Percentiles rank a stretch among this genome's conserved stretches.
Conservation (phyloP, 2,113 vertebrate genomes). For the Symphodus melops region DNA sequence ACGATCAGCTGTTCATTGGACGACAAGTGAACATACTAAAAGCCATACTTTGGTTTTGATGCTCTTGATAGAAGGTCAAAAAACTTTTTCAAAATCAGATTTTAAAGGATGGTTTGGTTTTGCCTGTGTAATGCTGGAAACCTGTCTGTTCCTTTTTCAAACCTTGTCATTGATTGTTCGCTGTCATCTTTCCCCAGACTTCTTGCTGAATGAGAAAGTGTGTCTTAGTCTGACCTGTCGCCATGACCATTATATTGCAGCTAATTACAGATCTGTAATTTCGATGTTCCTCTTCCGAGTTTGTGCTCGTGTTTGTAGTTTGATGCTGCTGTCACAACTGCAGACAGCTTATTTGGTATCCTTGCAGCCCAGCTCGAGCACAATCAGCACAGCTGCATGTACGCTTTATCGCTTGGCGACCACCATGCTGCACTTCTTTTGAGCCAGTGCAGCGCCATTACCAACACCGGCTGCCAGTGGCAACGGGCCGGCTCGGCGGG, state of each 20-base stretch:
- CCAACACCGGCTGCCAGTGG: slow-evolving; percentile 65
- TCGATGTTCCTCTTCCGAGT: background rate
- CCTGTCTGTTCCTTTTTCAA: background rate
- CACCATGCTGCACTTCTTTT: slow-evolving; percentile 29
- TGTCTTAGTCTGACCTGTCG: background rate
- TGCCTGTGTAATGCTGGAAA: background rate
- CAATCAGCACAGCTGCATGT: slow-evolving; percentile 27
- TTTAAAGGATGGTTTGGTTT: background rate
- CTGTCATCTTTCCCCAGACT: background rate
- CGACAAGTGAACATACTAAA: no score
- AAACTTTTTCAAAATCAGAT: no score
- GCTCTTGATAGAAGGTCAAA: no score
- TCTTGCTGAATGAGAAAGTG: background rate
- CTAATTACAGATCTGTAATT: background rate
- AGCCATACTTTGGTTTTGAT: no score
- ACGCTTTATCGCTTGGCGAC: slow-evolving; percentile 42
- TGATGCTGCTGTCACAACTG: slow-evolving; percentile 20
- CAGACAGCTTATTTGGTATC: slow-evolving; percentile 9
- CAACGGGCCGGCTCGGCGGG: slow-evolving; percentile 54
- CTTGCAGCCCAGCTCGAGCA: slow-evolving; percentile 12
- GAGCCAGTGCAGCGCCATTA: slow-evolving; percentile 54
- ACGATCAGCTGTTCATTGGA: no score
- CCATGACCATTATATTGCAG: background rate
- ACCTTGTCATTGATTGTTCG: background rate
- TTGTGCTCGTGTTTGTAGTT: slow-evolving; percentile 18